These are phyloP conservation scores for Leptinotarsa juncta DNA, from an alignment of 2,888 invertebrate species.

Conservation along the genomic window DNA sequence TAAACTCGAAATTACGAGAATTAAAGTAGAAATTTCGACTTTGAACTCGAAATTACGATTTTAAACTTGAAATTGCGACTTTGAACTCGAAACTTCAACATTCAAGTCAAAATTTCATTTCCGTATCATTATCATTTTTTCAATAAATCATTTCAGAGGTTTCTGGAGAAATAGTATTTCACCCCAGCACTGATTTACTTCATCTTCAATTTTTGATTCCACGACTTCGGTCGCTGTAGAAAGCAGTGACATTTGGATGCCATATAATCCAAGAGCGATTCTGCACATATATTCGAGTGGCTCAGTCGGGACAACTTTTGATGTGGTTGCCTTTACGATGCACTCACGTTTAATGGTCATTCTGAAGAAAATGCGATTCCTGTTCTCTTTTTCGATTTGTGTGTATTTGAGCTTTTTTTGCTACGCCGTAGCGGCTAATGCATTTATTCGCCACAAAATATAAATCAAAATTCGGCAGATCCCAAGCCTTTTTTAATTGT, in stretches of 20 bases:
- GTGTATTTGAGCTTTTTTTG: background rate
- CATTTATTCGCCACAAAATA: no score
- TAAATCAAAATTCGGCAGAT: background rate
- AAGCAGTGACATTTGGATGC: conserved; percentile 10
- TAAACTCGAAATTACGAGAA: no score
- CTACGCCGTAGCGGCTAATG: no score
- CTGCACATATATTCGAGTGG: conserved; percentile 58
- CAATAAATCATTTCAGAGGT: no score
- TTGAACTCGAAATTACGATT: no score
- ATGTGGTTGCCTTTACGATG: conserved; percentile 61
- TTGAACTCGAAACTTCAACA: no score
- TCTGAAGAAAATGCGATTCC: conserved; percentile 12
- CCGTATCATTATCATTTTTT: no score
- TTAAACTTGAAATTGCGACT: no score
- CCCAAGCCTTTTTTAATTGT: no score
- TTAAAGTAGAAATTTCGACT: no score
- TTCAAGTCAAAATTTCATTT: no score
- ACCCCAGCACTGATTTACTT: background rate
- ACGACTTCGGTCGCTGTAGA: background rate
- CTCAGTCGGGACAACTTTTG: conserved; percentile 61
- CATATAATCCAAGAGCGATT: conserved; percentile 30
- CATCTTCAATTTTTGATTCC: conserved; percentile 12
- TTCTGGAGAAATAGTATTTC: background rate
- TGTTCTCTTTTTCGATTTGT: conserved; percentile 5
- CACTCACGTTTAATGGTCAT: conserved; percentile 60